Evolutionary conservation across 37 sponge, comb jelly and placozoan species (phyloP).

Genomic region (Halichondria panicea): DNA sequence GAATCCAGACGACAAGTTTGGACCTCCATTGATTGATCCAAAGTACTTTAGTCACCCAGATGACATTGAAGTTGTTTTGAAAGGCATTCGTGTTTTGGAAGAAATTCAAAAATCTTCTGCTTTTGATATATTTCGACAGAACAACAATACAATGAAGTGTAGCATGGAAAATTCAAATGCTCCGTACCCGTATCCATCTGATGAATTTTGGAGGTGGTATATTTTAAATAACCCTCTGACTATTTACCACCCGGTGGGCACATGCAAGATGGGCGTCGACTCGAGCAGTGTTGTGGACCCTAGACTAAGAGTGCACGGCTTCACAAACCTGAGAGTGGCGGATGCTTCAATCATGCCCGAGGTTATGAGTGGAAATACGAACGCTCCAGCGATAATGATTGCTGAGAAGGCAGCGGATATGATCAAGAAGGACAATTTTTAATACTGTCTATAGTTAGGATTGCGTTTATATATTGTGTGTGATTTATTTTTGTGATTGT

Average conservation of each 20-base stretch:
- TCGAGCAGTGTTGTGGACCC: conserved; percentile 70
- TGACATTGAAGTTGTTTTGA: conserved; percentile 60
- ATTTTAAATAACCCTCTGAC: conserved; percentile 52
- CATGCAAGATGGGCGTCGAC: conserved; percentile 88
- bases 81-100: conserved; percentile 53
- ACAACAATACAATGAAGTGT: not conserved
- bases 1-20: conserved; percentile 20
- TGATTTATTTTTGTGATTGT: too few species aligned
- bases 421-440: too few species aligned
- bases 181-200: conserved; percentile 44
- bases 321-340: conserved; percentile 70
- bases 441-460: too few species aligned
- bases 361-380: conserved; percentile 67
- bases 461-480: too few species aligned
- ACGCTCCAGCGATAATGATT: conserved; percentile 81
- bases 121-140: conserved; percentile 10
- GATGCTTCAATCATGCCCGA: conserved; percentile 91
- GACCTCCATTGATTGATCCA: conserved; percentile 71
- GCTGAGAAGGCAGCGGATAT: conserved; percentile 90
- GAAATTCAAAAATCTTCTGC: conserved; percentile 54
- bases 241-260: conserved; percentile 69
- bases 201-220: conserved; percentile 69
- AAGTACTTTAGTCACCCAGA: conserved; percentile 62
- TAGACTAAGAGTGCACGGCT: conserved; percentile 67
- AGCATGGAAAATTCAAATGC: conserved; percentile 8